Evolutionary conservation across 1,140 invertebrate genomes (phyloP), one percentile per base, ranked within the genome.

Genomic region (Argopecten irradians): DNA sequence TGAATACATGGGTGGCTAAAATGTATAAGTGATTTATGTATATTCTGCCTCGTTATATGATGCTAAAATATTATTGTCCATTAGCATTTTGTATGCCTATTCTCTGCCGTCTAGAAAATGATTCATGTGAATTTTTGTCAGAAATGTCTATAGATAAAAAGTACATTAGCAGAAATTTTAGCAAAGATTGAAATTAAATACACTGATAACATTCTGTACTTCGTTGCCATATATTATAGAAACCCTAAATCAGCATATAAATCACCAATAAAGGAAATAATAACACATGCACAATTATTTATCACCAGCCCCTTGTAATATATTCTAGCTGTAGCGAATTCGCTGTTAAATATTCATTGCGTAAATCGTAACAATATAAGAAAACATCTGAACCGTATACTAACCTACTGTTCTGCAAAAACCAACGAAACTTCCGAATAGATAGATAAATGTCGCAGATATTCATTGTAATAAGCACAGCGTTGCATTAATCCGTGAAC

Each of bases 21-120:
- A 28, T 16, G 55, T 71, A 28, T n/a, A 8, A 5, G 55, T 71
- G 55, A 71, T 71, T 71, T 5, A 71, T 71, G 55, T 71, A 71
- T 71, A 28, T 71, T 71, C n/a, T n/a, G 7, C 22, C 55, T 71
- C 55, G 55, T 71, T 71, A 71, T 71, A 71, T 28, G 55, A 71
- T 71, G 55, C 55, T 71, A 71, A 71, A 71, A 71, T 71, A 71
- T 71, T 71, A 71, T 71, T 28, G 55, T 71, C 55, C 55, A 71
- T 71, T 71, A 28, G 28, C 55, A 71, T 71, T 71, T 71, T 71
- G 55, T 71, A 71, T 71, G n/a, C 55, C 55, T 28, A n/a, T n/a
- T 71, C 55, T n/a, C 55, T 5, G 7, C 55, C 2, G 55, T 71
- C 55, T 28, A 71, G 55, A 71, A n/a, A 28, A 71, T 71, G 55